Evolutionary conservation across 2,797 vertebrate genomes (phyloP).

Genomic region (Pseudocheirus occidentalis): DNA sequence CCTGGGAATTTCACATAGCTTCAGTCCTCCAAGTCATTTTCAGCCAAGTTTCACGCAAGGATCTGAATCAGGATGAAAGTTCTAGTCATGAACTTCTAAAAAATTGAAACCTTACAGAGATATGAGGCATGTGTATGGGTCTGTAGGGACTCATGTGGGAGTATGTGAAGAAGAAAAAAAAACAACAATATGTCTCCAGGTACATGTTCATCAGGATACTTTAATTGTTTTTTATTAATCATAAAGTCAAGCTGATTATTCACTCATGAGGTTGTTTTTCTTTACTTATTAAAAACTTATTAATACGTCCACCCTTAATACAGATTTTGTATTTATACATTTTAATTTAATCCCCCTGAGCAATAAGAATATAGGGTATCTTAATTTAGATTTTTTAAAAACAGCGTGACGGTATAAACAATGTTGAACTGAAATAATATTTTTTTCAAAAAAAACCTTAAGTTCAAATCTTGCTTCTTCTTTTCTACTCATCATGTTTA

Average conservation of each 20-base stretch:
- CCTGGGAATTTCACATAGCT: constrained; percentile 32
- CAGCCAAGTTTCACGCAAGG: constrained; percentile 27
- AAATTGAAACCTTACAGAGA: constrained; percentile 47
- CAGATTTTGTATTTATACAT: background rate
- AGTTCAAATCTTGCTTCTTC: background rate
- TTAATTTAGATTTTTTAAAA: background rate
- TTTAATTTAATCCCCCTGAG: background rate
- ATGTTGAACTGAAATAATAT: background rate
- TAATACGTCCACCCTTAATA: background rate
- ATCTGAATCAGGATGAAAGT: background rate
- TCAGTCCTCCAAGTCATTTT: constrained; percentile 43
- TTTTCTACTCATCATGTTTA: background rate
- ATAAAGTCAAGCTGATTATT: background rate
- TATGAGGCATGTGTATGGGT: background rate
- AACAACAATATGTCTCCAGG: constrained; percentile 38
- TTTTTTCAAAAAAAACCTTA: background rate
- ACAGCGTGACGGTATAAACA: background rate
- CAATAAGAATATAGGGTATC: background rate
- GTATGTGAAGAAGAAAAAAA: constrained; percentile 10
- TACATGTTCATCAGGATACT: background rate
- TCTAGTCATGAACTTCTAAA: constrained; percentile 48
- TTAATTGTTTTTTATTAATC: background rate
- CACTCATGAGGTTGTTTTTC: background rate
- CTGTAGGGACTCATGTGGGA: background rate
- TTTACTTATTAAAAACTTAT: background rate